Base-by-base conservation (phyloP, 2,113 vertebrate species). In the Datnioides undecimradiatus region DNA sequence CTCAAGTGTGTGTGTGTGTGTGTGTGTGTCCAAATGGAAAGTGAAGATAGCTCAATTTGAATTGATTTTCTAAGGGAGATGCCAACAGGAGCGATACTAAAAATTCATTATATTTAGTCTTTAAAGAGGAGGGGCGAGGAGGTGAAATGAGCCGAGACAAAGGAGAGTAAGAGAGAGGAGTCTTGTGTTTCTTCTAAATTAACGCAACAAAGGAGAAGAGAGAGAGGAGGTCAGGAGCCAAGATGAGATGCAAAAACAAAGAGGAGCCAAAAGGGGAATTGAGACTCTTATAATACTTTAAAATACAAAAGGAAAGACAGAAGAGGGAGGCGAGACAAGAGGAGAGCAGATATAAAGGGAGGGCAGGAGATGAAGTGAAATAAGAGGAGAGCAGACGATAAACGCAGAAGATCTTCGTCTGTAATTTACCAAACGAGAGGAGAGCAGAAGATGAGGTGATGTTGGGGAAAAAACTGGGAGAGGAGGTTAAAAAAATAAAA, bases 21-120 rank as follows among this genome's bases (percentile, higher is more conserved):
- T 43, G 48, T 25, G 68, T 77, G 58, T 51, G 54, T 80, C 14
- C 23, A 63, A 66, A 66, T 67, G 64, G 73, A 67, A 66, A 67
- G 29, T 16, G 57, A 52, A 51, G 62, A 80, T 66, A 34, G 40
- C 78, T 79, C 27, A 51, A n/a, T 84, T 58, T 60, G 43, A 65
- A 6, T 45, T 2, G 11, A 62, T 33, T 78, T 67, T 69, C 25
- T 21, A 0, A 54, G 33, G 55, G 46, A 76, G 71, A 57, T 49
- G 78, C 81, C 83, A 72, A 67, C 71, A 57, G 55, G 52, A 64
- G 34, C 13, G 9, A 19, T 58, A 67, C 72, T 84, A 83, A 82
- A 82, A 85, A 65, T 88, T 31, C 71, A 81, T 54, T 52, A 27
- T 64, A 21, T 60, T 64, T 80, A 57, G 46, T 73, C 33, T 65